Conservation (phyloP, 2,888 invertebrate genomes). For the Poecilus cupreus region DNA sequence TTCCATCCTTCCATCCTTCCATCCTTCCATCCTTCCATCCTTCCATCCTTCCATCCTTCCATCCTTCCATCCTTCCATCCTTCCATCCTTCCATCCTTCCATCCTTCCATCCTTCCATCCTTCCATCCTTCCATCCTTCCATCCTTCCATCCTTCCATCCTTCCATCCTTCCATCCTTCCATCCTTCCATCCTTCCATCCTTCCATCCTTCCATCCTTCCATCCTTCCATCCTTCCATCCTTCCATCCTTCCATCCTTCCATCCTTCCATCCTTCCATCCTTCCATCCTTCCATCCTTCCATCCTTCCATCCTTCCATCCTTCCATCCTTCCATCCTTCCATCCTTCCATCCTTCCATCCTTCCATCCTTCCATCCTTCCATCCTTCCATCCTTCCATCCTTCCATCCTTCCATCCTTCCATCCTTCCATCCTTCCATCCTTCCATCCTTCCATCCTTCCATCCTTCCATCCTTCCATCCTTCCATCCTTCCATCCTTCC, state of each 20-base stretch:
- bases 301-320: too few species aligned
- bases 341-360: constrained; percentile 42
- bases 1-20: constrained; percentile 4
- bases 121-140: constrained; percentile 3
- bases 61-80: constrained; percentile 57
- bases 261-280: too few species aligned
- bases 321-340: constrained; percentile 50
- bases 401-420: constrained; percentile 67
- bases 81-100: constrained; percentile 63
- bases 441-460: constrained; percentile 43
- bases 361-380: constrained; percentile 49
- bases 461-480: constrained; percentile 33
- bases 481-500: constrained; percentile 4
- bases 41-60: constrained; percentile 13
- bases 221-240: too few species aligned
- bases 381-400: constrained; percentile 60
- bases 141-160: constrained; percentile 30
- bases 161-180: constrained; percentile 20
- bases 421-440: constrained; percentile 63
- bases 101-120: not conserved
- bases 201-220: not conserved
- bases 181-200: constrained; percentile 25
- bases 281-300: too few species aligned
- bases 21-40: not conserved
- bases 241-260: too few species aligned